These are phyloP conservation scores for Hyperoplus immaculatus DNA, from an alignment of 2,797 vertebrate species.

Conservation along the genomic window DNA sequence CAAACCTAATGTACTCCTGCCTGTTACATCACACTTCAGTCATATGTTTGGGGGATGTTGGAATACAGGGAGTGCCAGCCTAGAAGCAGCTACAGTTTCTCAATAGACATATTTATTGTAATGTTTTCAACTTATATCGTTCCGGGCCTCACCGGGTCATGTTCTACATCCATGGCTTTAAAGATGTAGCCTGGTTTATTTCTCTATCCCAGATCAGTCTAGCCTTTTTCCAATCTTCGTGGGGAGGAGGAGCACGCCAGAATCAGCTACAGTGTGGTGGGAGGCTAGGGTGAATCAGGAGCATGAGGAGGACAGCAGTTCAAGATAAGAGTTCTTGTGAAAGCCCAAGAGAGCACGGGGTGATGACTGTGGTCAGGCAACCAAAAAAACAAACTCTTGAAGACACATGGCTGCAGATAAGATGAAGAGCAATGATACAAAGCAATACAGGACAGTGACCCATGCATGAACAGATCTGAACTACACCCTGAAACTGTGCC, in stretches of 20 bases:
- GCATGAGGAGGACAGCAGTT: not conserved
- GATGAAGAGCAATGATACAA: not conserved
- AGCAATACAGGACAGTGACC: not conserved
- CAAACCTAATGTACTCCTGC: not conserved
- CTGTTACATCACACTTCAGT: not conserved
- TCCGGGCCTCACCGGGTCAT: not conserved
- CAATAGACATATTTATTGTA: too few relatives aligned
- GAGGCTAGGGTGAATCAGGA: not conserved
- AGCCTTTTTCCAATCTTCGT: too few relatives aligned
- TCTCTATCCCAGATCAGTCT: too few relatives aligned
- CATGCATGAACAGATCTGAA: too few relatives aligned
- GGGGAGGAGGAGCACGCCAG: too few relatives aligned
- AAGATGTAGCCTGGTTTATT: not conserved
- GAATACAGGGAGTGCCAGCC: not conserved
- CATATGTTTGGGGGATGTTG: not conserved
- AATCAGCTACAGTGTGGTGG: not conserved
- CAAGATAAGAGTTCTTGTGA: not conserved
- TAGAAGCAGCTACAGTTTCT: not conserved
- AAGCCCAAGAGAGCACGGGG: not conserved
- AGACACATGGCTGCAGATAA: not conserved
- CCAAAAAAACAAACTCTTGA: not conserved
- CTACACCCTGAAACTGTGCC: not conserved
- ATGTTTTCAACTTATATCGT: not conserved
- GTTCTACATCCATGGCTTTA: not conserved
- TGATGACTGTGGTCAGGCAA: not conserved